Conservation (phyloP, 2,797 vertebrate genomes). For the Limnodromus scolopaceus region DNA sequence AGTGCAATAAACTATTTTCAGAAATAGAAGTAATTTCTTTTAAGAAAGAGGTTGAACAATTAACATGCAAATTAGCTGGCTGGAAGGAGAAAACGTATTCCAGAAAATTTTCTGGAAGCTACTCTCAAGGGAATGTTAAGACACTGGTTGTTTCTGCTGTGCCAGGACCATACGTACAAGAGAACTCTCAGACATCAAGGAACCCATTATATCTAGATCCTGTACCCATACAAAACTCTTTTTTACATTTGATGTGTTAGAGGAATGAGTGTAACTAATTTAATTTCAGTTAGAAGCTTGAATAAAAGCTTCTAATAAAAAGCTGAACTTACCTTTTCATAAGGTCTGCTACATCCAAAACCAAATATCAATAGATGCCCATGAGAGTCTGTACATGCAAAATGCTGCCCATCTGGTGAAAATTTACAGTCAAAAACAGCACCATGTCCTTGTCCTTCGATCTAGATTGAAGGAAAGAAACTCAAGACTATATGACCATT, state of each 20-base stretch:
- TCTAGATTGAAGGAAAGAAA: conserved; percentile 77
- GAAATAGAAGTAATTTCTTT: background rate
- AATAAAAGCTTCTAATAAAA: background rate
- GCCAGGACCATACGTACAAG: background rate
- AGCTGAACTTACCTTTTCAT: conserved; percentile 87
- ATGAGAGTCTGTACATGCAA: conserved; percentile 96
- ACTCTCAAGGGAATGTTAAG: background rate
- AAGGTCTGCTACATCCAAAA: conserved; percentile 92
- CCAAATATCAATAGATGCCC: conserved; percentile 96
- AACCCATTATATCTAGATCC: background rate
- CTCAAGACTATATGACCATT: background rate
- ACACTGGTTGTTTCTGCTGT: background rate
- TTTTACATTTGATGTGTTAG: background rate
- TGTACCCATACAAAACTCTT: background rate
- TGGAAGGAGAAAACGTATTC: background rate
- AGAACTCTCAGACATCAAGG: background rate
- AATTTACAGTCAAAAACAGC: conserved; percentile 98
- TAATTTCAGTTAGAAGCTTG: background rate
- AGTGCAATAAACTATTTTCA: background rate
- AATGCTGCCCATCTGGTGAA: conserved; percentile 94
- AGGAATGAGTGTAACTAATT: background rate
- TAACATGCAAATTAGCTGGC: background rate
- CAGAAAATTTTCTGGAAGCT: background rate
- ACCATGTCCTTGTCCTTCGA: conserved; percentile 96
- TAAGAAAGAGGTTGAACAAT: background rate